Evolutionary conservation across 1,140 invertebrate genomes (phyloP).

Genomic region (Diuraphis noxia): DNA sequence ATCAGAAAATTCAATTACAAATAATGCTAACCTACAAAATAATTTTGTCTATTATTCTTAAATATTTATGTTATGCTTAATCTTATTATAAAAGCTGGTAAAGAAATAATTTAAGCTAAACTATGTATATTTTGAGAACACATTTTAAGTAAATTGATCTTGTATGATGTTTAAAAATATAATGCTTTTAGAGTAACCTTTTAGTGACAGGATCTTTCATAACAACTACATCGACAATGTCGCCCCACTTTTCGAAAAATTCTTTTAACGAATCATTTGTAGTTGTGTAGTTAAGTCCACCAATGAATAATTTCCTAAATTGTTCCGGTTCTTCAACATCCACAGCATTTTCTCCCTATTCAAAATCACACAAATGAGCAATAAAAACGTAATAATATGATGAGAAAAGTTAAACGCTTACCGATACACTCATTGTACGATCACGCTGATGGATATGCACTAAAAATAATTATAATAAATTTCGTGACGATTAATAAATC

Average conservation of each 20-base stretch:
- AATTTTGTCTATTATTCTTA: neutral
- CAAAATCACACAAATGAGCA: neutral
- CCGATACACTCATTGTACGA: slow-evolving; percentile 21
- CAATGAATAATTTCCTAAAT: slow-evolving; percentile 94
- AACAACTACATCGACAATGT: slow-evolving; percentile 95
- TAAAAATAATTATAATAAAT: neutral
- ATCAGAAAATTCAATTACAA: neutral
- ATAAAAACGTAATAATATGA: neutral
- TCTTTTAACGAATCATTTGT: slow-evolving; percentile 90
- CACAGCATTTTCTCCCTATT: slow-evolving; percentile 27
- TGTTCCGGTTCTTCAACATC: slow-evolving; percentile 80
- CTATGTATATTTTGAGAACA: neutral
- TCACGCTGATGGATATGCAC: no score
- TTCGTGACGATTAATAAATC: neutral
- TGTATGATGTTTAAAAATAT: neutral
- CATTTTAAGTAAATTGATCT: neutral
- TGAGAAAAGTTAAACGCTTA: neutral
- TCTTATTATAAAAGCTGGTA: neutral
- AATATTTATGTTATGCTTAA: neutral
- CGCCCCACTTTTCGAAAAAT: slow-evolving; percentile 96
- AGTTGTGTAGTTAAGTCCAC: slow-evolving; percentile 92
- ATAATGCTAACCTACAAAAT: neutral
- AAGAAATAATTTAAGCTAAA: neutral
- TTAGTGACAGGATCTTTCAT: slow-evolving; percentile 96
- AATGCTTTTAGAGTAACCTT: slow-evolving; percentile 59